Conservation (phyloP, 2,888 invertebrate genomes). For the Cremastinae sp. region DNA sequence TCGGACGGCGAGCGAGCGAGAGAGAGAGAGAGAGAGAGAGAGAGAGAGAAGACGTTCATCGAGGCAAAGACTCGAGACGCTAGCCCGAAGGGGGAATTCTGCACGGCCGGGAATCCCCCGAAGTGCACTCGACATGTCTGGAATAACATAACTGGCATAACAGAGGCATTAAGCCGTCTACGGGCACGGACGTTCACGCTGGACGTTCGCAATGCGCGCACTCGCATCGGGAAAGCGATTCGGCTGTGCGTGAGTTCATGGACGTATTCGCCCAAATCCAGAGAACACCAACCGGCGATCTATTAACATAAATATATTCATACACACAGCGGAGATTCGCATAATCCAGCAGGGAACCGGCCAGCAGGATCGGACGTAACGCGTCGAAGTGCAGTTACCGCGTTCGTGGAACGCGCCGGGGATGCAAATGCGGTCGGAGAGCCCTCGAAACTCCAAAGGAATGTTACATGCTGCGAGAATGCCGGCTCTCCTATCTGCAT, state of each 20-base stretch:
- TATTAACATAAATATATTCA: constrained; percentile 1
- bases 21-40: constrained; percentile 22
- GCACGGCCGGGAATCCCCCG: too few species aligned
- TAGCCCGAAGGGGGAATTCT: constrained; percentile 47
- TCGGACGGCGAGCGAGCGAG: constrained; percentile 29
- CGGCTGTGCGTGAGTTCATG: constrained; percentile 15
- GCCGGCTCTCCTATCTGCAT: neutral
- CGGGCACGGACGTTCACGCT: constrained; percentile 43
- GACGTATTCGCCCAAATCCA: constrained; percentile 24
- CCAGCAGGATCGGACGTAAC: constrained; percentile 41
- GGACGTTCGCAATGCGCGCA: constrained; percentile 56
- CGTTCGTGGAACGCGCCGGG: constrained; percentile 3
- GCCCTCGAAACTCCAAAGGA: constrained; percentile 50
- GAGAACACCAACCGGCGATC: neutral
- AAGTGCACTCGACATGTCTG: constrained; percentile 70
- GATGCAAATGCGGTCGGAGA: constrained; percentile 55
- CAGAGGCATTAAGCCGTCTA: constrained; percentile 66
- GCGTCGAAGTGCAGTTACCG: constrained; percentile 42
- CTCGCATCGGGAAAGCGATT: constrained; percentile 30
- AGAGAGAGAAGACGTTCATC: neutral
- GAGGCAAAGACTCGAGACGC: constrained; percentile 20
- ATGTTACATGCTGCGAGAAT: constrained; percentile 43
- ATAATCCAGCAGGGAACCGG: constrained; percentile 31
- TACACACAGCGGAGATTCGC: constrained; percentile 2
- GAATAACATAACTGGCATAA: constrained; percentile 72